Conservation (phyloP, 2,888 invertebrate species). For the Steromphala cineraria region DNA sequence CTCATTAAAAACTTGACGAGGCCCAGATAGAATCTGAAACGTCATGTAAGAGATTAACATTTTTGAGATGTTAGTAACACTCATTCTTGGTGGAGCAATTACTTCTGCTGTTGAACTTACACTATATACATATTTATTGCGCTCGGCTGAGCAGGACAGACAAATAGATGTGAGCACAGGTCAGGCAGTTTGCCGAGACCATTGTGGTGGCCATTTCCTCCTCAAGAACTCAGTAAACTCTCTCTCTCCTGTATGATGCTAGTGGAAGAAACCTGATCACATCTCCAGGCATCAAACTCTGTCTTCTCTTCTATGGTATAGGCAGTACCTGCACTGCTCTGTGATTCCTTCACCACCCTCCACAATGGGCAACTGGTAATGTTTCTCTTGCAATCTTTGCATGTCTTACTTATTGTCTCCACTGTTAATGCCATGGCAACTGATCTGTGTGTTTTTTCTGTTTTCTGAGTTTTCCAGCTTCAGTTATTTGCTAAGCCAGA, state of each 20-base stretch:
- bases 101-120: not conserved
- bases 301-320: not conserved
- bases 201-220: not conserved
- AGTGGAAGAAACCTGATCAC: not conserved
- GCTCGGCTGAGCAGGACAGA: not conserved
- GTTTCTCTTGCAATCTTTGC: not conserved
- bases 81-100: not conserved
- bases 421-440: not conserved
- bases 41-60: too few species aligned
- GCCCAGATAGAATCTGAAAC: too few species aligned
- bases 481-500: too few species aligned
- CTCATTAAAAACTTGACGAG: too few species aligned
- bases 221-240: not conserved
- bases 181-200: not conserved
- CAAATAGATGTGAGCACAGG: slow-evolving; percentile 6
- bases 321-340: not conserved
- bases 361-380: not conserved
- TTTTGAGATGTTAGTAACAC: too few species aligned
- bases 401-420: not conserved
- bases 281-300: not conserved
- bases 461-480: too few species aligned
- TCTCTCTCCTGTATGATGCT: not conserved
- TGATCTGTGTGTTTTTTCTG: too few species aligned
- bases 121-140: not conserved
- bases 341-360: not conserved